Evolutionary conservation across 2,797 vertebrate species (phyloP), one percentile per base, ranked within the genome.

Genomic region (Monodelphis domestica): DNA sequence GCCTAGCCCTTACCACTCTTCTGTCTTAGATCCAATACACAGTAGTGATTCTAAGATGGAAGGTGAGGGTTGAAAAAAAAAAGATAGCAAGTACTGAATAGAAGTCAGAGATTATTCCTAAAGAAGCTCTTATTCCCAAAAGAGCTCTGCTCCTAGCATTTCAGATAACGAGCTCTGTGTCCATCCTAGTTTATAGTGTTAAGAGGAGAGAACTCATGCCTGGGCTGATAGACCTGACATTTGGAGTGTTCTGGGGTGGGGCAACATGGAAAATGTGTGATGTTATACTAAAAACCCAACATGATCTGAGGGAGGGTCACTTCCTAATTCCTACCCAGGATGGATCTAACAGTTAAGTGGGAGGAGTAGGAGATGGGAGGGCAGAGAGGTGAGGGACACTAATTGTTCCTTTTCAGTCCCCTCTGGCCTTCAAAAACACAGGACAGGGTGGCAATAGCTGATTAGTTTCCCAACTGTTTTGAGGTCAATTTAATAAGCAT

Each of bases 261-360:
- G 89, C 54, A 2, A 53, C 87, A 52, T 90, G 96, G 95, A 92
- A 95, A 94, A 89, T 17, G 29, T 51, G 90, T n/a, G 57, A 53
- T 63, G n/a, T 53, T 4, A 33, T 59, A 52, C 93, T 93, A 91
- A 94, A 92, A 94, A 93, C 57, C 92, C 92, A 90, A 84, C 6
- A 24, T 52, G 53, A 3, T 33, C 50, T 52, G 38, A 55, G 95
- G 96, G 94, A 92, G 95, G 17, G 94, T 91, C 90, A 45, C 91
- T 97, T 97, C 96, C 95, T 93, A 55, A 96, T 90, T 94, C 95
- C 96, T 57, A 57, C 91, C 92, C 93, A 89, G 95, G 95, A 94
- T 94, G 93, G 91, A 53, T 57, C 89, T 84, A 87, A 45, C 91
- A 96, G 97, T 95, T 95, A 45, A 56, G 54, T n/a, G 96, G 94